Base-by-base conservation (phyloP, 1,140 invertebrate genomes). In the Acromyrmex charruanus region DNA sequence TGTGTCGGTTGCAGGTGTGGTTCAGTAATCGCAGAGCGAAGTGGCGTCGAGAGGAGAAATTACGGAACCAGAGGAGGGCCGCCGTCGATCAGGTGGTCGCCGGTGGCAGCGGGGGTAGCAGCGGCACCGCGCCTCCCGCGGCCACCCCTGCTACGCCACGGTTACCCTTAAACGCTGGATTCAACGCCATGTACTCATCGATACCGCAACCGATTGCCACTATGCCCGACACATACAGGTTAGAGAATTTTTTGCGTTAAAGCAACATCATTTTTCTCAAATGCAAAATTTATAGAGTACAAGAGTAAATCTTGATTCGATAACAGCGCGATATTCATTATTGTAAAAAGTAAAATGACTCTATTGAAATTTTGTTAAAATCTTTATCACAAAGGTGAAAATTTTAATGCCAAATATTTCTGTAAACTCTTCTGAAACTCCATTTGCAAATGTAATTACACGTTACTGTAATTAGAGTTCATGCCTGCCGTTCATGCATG, bases 1-100 rank as follows among this genome's bases (percentile, higher is more conserved):
- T 89, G 86, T 88, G 89, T 87, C 87, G 89, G 92, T 94, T 93
- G 88, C 95, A 99, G 98, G 99, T 99, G 72, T 99, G 99, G 99
- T 99, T 99, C 96, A 99, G 98, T 86, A 99, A 99, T 96, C 97
- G 99, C 79, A 96, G 99, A 86, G 99, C 99, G 80, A 99, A 99
- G 96, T 99, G 99, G 99, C 96, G 99, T 88, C 97, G 99, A 59
- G 99, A 99, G 95, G 99, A 99, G 95, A 99, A 99, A 96, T 96
- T 99, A 88, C 97, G 99, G 68, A 98, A 98, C 94, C 98, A 99
- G 95, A 95, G 98, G 75, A 96, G 98, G 84, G 96, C 96, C 87
- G 97, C 96, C 63, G 96, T 96, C 58, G 94, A 94, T 95, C 96
- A 95, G 93, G 94, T 94, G 92, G 95, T 95, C 51, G 96, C 95